Evolutionary conservation across 2,888 invertebrate species (phyloP).

Genomic region (Sycophila texana): DNA sequence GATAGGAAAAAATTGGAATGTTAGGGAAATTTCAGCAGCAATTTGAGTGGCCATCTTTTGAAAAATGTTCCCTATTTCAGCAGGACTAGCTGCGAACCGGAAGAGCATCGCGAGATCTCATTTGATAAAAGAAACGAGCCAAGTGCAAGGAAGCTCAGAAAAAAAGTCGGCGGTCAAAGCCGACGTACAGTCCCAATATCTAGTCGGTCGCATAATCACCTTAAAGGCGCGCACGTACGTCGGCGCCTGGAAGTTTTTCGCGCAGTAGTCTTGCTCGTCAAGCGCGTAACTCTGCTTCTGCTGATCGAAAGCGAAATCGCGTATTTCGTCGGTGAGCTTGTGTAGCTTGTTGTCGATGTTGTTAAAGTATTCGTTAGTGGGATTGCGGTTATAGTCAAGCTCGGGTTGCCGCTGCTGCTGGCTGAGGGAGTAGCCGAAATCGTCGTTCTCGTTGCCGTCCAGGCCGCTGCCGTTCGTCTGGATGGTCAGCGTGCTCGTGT

Average conservation of each 20-base stretch:
- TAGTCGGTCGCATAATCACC: slow-evolving; percentile 42
- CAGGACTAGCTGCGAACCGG: too few species aligned
- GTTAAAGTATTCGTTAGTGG: slow-evolving; percentile 53
- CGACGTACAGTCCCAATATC: too few species aligned
- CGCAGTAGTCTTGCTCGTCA: slow-evolving; percentile 43
- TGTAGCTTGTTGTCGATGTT: slow-evolving; percentile 59
- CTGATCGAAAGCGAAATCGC: slow-evolving; percentile 61
- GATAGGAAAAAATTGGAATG: too few species aligned
- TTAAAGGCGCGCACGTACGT: slow-evolving; percentile 43
- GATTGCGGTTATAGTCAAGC: slow-evolving; percentile 52
- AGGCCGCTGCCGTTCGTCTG: slow-evolving; percentile 61
- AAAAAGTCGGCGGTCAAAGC: neutral
- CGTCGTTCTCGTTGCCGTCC: slow-evolving; percentile 10
- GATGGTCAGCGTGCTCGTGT: slow-evolving; percentile 73
- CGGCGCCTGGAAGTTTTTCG: slow-evolving; percentile 36
- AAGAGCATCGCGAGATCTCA: too few species aligned
- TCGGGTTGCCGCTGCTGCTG: slow-evolving; percentile 11
- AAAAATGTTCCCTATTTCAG: too few species aligned
- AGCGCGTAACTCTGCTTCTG: slow-evolving; percentile 20
- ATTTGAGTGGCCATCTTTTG: too few species aligned
- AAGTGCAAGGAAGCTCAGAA: neutral
- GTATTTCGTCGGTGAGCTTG: slow-evolving; percentile 59
- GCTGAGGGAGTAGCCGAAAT: neutral
- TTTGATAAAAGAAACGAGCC: neutral
- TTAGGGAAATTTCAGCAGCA: too few species aligned